Conservation (phyloP, 1,140 invertebrate species). For the Drosophila kepulauana region DNA sequence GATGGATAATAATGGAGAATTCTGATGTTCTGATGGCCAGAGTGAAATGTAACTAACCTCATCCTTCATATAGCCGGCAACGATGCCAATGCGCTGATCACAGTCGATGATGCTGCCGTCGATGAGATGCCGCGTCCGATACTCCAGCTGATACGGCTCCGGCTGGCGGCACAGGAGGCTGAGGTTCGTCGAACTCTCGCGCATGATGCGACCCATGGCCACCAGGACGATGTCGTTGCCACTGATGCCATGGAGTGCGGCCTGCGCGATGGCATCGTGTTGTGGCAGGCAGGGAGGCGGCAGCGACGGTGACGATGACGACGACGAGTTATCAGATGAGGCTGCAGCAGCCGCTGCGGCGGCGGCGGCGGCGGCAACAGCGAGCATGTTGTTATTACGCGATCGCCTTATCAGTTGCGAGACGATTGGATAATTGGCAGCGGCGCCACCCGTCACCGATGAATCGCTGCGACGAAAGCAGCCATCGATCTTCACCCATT, state of each 20-base stretch:
- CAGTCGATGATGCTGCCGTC: conserved; percentile 94
- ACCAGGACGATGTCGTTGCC: conserved; percentile 88
- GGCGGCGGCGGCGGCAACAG: conserved; percentile 67
- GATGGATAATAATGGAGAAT: not conserved
- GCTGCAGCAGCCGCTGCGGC: conserved; percentile 80
- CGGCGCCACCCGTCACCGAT: conserved; percentile 80
- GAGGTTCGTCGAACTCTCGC: conserved; percentile 74
- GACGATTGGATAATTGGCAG: conserved; percentile 85
- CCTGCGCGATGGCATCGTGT: conserved; percentile 81
- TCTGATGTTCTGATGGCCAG: too few species aligned
- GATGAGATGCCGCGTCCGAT: conserved; percentile 92
- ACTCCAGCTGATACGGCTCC: conserved; percentile 92
- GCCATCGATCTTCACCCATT: conserved; percentile 87
- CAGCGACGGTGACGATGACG: conserved; percentile 60
- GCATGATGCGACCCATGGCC: conserved; percentile 88
- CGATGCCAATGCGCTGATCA: conserved; percentile 93
- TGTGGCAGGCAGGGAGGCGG: conserved; percentile 69
- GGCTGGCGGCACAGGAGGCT: conserved; percentile 89
- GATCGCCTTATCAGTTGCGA: conserved; percentile 85
- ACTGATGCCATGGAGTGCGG: conserved; percentile 84
- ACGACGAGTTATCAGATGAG: conserved; percentile 56
- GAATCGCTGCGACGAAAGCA: conserved; percentile 86
- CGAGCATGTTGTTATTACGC: conserved; percentile 75
- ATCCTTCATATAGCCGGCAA: conserved; percentile 93
- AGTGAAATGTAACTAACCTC: conserved; percentile 87